Evolutionary conservation across 1,140 invertebrate genomes (phyloP).

Genomic region (Trachymyrmex cornetzi): DNA sequence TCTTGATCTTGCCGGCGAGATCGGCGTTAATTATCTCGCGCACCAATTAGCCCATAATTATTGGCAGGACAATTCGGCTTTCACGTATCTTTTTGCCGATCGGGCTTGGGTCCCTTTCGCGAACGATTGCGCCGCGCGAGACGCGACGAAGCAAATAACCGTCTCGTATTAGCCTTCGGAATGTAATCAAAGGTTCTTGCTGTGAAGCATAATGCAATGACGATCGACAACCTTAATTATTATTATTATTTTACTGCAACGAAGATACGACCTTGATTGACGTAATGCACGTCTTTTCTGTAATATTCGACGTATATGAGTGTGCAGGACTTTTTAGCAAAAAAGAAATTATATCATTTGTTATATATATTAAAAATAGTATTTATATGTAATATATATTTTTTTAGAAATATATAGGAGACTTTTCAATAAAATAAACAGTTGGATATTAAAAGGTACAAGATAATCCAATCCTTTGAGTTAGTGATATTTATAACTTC

Average conservation of each 20-base stretch:
- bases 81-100: conserved; percentile 15
- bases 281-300: neutral
- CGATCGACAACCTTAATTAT: conserved; percentile 12
- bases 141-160: neutral
- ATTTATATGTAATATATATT: too few species aligned
- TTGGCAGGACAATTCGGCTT: conserved; percentile 45
- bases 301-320: neutral
- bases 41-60: conserved; percentile 50
- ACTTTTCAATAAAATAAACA: too few species aligned
- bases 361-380: too few species aligned
- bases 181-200: conserved; percentile 18
- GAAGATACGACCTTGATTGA: neutral
- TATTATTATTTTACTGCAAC: conserved; percentile 33
- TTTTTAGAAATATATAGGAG: too few species aligned
- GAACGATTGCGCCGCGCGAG: neutral
- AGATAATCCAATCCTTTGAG: too few species aligned
- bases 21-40: conserved; percentile 33
- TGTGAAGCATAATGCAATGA: neutral
- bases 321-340: neutral
- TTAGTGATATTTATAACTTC: too few species aligned
- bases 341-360: neutral
- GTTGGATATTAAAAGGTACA: too few species aligned
- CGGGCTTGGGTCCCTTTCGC: conserved; percentile 2
- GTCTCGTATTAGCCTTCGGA: neutral
- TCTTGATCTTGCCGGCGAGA: conserved; percentile 17